Conservation (phyloP, 2,113 vertebrate species). For the Etheostoma cragini region DNA sequence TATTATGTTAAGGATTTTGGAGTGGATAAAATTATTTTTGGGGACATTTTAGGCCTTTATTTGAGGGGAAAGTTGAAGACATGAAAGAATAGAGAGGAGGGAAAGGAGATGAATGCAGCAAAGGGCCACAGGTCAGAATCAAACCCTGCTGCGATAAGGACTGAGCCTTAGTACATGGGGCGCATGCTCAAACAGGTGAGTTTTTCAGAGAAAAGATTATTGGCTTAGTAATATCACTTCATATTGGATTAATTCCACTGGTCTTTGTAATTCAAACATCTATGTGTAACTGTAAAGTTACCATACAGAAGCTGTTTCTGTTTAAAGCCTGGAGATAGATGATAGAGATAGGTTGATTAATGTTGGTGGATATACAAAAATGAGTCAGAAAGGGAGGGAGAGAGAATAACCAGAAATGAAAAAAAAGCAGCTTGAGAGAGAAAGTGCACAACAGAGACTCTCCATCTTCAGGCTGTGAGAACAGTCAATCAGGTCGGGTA, state of each 20-base stretch:
- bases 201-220: background rate
- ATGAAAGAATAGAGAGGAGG: too few relatives aligned
- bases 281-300: background rate
- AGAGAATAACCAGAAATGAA: slow-evolving; percentile 11
- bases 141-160: too few relatives aligned
- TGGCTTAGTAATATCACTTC: background rate
- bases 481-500: slow-evolving; percentile 60
- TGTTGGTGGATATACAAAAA: slow-evolving; percentile 29
- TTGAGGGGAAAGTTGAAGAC: too few relatives aligned
- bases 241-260: background rate
- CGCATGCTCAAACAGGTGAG: too few relatives aligned
- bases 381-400: slow-evolving; percentile 45
- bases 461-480: slow-evolving; percentile 57
- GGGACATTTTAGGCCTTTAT: too few relatives aligned
- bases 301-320: slow-evolving; percentile 3
- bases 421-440: slow-evolving; percentile 10
- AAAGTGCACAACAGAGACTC: slow-evolving; percentile 40
- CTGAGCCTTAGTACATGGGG: too few relatives aligned
- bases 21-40: background rate
- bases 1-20: background rate
- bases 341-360: slow-evolving; percentile 40
- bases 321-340: slow-evolving; percentile 23
- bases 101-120: too few relatives aligned
- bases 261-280: background rate
- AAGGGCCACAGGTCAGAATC: too few relatives aligned